Conservation (phyloP, 2,113 vertebrate species). For the Podarcis cretensis region DNA sequence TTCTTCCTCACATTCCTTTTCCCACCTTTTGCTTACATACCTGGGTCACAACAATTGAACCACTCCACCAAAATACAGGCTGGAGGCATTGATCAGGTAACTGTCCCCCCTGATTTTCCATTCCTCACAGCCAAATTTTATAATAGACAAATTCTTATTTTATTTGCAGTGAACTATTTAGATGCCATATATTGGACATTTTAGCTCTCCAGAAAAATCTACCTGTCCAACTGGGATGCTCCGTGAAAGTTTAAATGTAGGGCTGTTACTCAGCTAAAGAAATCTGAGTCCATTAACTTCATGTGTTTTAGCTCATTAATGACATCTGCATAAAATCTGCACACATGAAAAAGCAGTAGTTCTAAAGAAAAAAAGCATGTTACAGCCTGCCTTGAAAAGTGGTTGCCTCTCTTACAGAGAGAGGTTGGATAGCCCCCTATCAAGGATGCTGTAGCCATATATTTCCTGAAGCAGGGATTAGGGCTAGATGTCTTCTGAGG, state of each 20-base stretch:
- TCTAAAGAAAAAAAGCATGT: not conserved
- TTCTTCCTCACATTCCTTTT: conserved; percentile 16
- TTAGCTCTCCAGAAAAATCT: conserved; percentile 5
- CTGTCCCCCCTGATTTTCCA: not conserved
- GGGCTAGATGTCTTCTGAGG: not conserved
- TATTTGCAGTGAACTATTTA: conserved; percentile 25
- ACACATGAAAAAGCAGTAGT: not conserved
- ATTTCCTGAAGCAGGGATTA: not conserved
- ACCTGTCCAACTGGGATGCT: conserved; percentile 3
- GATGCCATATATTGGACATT: not conserved
- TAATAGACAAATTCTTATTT: conserved; percentile 58
- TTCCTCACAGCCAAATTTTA: conserved; percentile 29
- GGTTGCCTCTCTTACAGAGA: not conserved
- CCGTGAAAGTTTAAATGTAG: conserved; percentile 20
- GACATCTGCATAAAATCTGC: not conserved
- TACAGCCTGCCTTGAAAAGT: not conserved
- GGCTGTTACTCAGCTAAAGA: not conserved
- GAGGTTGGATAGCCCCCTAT: not conserved
- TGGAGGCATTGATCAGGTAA: not conserved
- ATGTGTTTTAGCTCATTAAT: not conserved
- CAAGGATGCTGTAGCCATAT: not conserved
- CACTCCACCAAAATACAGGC: conserved; percentile 49
- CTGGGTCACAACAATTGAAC: conserved; percentile 55
- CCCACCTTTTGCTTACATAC: conserved; percentile 41
- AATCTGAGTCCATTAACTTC: not conserved